Conservation (phyloP, 2,888 invertebrate genomes). For the Apamea anceps region DNA sequence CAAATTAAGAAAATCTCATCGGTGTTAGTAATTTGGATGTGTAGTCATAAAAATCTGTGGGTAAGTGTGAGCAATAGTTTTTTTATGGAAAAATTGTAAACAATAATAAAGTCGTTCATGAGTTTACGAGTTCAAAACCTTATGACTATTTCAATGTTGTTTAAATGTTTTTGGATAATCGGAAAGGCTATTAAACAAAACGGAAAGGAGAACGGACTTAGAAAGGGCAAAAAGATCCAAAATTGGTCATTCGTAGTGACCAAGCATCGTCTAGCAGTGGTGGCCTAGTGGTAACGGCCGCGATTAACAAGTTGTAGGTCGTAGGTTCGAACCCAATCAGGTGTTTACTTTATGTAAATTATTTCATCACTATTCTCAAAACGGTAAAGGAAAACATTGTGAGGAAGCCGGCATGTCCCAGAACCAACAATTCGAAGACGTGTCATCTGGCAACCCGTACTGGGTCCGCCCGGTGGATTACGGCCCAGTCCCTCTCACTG, state of each 20-base stretch:
- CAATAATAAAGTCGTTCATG: conserved; percentile 10
- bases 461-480: no score
- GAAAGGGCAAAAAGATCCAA: neutral
- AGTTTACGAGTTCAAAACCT: conserved; percentile 7
- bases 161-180: neutral
- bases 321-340: no score
- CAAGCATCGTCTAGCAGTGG: neutral
- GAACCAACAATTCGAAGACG: no score
- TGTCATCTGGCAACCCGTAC: no score
- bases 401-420: no score
- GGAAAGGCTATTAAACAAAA: neutral
- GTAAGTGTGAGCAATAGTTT: neutral
- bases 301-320: no score
- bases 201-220: neutral
- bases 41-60: neutral
- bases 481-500: no score
- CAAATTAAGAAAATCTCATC: neutral
- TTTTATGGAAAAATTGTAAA: conserved; percentile 12
- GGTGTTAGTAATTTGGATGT: conserved; percentile 18
- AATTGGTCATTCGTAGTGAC: neutral
- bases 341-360: no score
- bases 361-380: no score
- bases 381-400: no score
- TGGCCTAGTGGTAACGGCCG: no score
- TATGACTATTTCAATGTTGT: neutral